These are phyloP conservation scores for Phrynosoma blainvillii DNA, from an alignment of 2,113 vertebrate genomes.

Conservation along the genomic window DNA sequence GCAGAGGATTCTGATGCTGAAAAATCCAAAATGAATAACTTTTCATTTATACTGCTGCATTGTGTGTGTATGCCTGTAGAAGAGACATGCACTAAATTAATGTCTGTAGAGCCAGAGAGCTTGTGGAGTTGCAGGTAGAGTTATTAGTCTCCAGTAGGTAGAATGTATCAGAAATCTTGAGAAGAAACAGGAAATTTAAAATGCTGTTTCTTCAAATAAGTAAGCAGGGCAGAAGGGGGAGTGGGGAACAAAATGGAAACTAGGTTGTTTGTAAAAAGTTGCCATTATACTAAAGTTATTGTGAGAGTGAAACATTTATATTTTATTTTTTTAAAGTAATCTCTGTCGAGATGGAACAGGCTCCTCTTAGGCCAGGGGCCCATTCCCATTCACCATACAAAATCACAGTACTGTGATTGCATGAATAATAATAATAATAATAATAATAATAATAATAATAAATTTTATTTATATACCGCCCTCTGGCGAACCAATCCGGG, in stretches of 20 bases:
- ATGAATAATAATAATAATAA: no score
- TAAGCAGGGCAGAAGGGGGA: neutral
- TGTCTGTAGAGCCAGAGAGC: neutral
- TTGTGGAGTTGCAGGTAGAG: neutral
- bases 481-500: no score
- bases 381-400: no score
- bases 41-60: neutral
- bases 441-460: no score
- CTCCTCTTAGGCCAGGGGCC: no score
- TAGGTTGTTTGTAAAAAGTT: neutral
- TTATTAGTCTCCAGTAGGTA: conserved; percentile 5
- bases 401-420: no score
- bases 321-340: no score
- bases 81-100: neutral
- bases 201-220: neutral
- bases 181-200: neutral
- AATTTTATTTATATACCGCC: no score
- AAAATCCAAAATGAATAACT: neutral
- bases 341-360: no score
- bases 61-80: neutral
- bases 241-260: neutral
- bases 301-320: no score
- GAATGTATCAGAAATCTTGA: neutral
- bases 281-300: no score
- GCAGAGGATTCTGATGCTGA: neutral